Evolutionary conservation across 2,888 invertebrate genomes (phyloP), one percentile per base, ranked within the genome.

Genomic region (Arrhopalites spinosus): DNA sequence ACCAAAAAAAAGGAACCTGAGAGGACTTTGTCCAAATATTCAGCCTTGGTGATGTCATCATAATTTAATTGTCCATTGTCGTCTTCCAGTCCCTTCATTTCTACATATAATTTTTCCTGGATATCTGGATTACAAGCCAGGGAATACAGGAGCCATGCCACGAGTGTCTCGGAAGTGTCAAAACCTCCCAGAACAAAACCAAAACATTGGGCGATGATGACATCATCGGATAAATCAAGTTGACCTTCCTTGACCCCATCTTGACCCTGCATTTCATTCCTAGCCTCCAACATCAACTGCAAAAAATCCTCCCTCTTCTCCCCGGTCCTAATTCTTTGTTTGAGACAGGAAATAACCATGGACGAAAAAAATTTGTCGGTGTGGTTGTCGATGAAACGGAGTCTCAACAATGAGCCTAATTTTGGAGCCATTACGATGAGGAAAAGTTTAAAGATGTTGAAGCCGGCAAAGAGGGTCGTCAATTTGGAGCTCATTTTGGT

Each of bases 91-190:
- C 56, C 20, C n/a, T 69, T 20, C 17, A 75, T 17, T 47, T 75
- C 75, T 1, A 27, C 23, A 3, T 29, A 61, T 1, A 75, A 15
- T 50, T 43, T 59, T 36, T 75, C 75, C 23, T 75, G 75, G 8
- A 76, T 45, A 15, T 76, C 66, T 7, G 50, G 72, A 72, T 72
- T 66, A 3, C 69, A 17, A n/a, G 75, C 75, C 1, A 75, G 11
- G 23, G 69, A 69, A 20, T 75, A 75, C 13, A 47, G 30, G 1
- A 29, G 47, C 29, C 69, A 45, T 17, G 63, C 3, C 36, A 36
- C 11, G 36, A 36, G 36, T 3, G 5, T 5, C 53, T 70, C 70
- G 17, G 15, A 27, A 7, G 70, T 70, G 2, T 70, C 70, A 27
- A 70, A 70, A 2, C 71, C 71, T 25, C 71, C 71, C 20, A 71